Conservation (phyloP, 1,140 invertebrate genomes). For the Doryteuthis pealeii region DNA sequence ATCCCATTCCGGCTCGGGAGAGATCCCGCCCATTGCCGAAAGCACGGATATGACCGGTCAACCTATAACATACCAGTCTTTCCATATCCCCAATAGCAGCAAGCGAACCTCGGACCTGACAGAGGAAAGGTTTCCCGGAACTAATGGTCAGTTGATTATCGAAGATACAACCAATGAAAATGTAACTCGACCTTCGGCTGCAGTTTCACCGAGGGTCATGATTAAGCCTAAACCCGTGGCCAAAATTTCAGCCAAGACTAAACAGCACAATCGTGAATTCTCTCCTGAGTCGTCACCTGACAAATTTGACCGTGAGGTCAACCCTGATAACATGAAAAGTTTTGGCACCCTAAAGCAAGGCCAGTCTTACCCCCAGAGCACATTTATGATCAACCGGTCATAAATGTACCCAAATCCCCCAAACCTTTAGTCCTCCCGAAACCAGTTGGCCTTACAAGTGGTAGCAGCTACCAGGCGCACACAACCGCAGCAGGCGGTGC, state of each 20-base stretch:
- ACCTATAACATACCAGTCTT: conserved; percentile 71
- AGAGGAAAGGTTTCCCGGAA: conserved; percentile 21
- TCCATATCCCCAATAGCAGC: conserved; percentile 62
- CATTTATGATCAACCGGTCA: conserved; percentile 49
- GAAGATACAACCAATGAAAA: conserved; percentile 10
- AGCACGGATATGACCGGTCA: conserved; percentile 39
- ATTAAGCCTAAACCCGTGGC: conserved; percentile 77
- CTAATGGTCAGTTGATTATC: conserved; percentile 78
- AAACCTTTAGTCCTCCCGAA: conserved; percentile 31
- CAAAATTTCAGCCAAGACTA: conserved; percentile 73
- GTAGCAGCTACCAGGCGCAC: not conserved
- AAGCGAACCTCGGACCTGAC: conserved; percentile 26
- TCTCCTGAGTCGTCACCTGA: conserved; percentile 46
- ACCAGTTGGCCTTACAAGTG: conserved; percentile 7
- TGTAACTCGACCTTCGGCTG: conserved; percentile 64
- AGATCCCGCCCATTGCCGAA: conserved; percentile 33
- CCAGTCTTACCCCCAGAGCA: conserved; percentile 36
- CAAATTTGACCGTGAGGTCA: conserved; percentile 41
- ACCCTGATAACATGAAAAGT: conserved; percentile 40
- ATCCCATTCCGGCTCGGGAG: conserved; percentile 31
- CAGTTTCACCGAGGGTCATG: conserved; percentile 75
- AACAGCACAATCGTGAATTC: conserved; percentile 42
- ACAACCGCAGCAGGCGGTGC: conserved; percentile 12
- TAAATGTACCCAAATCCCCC: conserved; percentile 32
- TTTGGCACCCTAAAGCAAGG: not conserved